Evolutionary conservation across 2,113 vertebrate species (phyloP), one percentile per base, ranked within the genome.

Genomic region (Perccottus glenii): DNA sequence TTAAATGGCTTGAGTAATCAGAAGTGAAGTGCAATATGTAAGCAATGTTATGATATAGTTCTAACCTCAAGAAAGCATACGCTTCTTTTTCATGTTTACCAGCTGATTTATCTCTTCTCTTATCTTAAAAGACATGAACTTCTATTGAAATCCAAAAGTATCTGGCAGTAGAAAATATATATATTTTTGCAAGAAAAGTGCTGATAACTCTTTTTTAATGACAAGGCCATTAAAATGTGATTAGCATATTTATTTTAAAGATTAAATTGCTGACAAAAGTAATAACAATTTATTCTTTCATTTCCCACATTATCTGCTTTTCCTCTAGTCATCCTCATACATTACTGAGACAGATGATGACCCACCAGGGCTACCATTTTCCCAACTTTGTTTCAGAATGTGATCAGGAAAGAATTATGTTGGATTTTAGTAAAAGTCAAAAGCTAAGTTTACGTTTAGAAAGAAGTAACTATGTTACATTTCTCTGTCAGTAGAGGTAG

Each of bases 11-110:
- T 14, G 32, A 55, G 52, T 55, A 55, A 55, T 55, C 52, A 55
- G 52, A 55, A 55, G 52, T 55, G 52, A 55, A 55, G 52, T 55
- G 52, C 52, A 55, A 55, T 55, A 55, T 55, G 52, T 55, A 55
- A 55, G 52, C 52, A 55, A 55, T 36, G 52, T 55, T 32, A 55
- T 55, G 52, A 55, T 55, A 55, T 55, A 55, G 33, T 55, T 55
- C 52, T 55, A 55, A 55, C 33, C 52, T 33, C 52, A 33, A n/a
- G 52, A 55, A 55, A 32, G 32, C 52, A 55, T 33, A 36, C 32
- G 33, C 33, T 55, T 33, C 52, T n/a, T 14, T 7, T 33, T 4
- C 33, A 33, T 33, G 33, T 55, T 55, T 55, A 55, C 33, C 35
- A 14, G 6, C 52, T 55, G 52, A 55, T 55, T 55, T 55, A 55